phyloP scores from a whole-genome alignment of 2,888 invertebrate species.

The Synergus umbraculus region DNA sequence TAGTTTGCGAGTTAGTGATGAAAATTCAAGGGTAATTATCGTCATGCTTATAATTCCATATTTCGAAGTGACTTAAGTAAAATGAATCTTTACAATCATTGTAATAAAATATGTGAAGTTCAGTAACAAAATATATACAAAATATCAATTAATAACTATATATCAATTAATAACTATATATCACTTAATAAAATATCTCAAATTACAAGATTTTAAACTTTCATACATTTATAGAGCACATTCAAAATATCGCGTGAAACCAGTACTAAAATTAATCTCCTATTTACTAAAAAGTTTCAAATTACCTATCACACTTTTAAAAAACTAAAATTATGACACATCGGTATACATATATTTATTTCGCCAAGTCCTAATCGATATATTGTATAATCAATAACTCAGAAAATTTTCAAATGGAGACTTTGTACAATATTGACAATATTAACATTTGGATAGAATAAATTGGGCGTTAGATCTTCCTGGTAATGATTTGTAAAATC shows the following conservation, averaged over 20 bases:
- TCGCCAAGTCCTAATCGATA: neutral
- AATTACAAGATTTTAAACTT: neutral
- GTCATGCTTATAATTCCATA: neutral
- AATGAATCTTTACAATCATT: neutral
- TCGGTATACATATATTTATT: neutral
- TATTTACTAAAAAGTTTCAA: neutral
- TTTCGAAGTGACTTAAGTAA: neutral
- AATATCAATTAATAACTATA: neutral
- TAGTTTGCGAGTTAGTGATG: neutral
- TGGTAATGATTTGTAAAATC: neutral
- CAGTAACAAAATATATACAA: constrained; percentile 12
- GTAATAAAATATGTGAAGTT: neutral
- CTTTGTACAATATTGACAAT: neutral
- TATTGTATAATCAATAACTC: neutral
- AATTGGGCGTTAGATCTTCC: neutral
- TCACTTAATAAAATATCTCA: neutral
- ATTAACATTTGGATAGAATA: neutral
- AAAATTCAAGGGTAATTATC: neutral
- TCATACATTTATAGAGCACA: neutral
- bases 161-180: neutral
- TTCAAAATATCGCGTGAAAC: neutral
- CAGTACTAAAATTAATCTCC: neutral
- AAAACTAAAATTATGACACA: neutral
- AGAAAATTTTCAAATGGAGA: neutral
- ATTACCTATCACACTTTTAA: neutral